Evolutionary conservation across 1,140 invertebrate genomes (phyloP), one percentile per base, ranked within the genome.

Genomic region (Brachionus asplanchnoidis): DNA sequence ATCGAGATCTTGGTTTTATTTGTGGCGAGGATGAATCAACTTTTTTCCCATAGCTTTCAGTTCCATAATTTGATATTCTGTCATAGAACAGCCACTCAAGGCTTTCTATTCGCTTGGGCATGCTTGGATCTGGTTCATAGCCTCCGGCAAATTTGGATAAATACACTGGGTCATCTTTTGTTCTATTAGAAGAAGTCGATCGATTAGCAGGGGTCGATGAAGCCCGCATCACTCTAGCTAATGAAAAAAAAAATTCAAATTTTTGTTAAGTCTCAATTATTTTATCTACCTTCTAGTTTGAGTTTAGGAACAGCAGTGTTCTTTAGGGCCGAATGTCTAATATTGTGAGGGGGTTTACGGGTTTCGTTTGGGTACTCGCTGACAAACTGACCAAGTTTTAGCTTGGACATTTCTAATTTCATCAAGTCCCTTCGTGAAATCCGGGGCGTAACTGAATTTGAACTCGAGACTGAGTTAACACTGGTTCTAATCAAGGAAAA

Each of bases 111-210:
- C 96, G 95, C 17, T 87, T 86, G 9, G 68, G 32, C 86, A 96
- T 93, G 68, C 95, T 94, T 1, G 95, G 95, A 85, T 93, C 92
- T 40, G 96, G 96, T 87, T 94, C 95, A 91, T 95, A 95, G n/a
- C 95, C 97, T 70, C 92, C 95, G 6, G 97, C 97, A 91, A 95
- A 99, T 91, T 97, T 96, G 5, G 97, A 95, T 87, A 99, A 91
- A 90, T 97, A 95, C 87, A 99, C 98, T 5, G 97, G 95, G 90
- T 99, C 97, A 89, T 98, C 96, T 90, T 98, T 44, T 46, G 17
- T 3, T 40, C 66, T 28, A 23, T 68, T 40, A 12, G 42, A 17
- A n/a, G 32, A 26, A 20, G 17, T 44, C 40, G 36, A 23, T 77
- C 40, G 73, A 77, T 46, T 17, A 77, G n/a, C 36, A 77, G 73